A percentile compares a stretch with the other conserved stretches of the same genome.
Evolutionary conservation across 1,140 invertebrate species (phyloP).

Genomic region (Pissodes strobi): DNA sequence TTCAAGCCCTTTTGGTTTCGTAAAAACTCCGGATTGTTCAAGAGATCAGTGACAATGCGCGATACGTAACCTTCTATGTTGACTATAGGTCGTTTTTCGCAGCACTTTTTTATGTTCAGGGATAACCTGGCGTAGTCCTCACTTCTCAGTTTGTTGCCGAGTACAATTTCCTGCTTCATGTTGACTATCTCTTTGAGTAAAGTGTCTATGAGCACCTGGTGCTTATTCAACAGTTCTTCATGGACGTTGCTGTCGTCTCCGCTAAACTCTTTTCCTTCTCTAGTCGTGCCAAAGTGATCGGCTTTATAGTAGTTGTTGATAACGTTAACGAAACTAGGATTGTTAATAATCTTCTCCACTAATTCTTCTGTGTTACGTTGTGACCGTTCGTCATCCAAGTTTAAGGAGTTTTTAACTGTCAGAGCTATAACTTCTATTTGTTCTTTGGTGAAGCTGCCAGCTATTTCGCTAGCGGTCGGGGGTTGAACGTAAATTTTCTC

Average conservation of each 20-base stretch:
- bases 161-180: slow-evolving; percentile 54
- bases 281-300: neutral
- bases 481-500: slow-evolving; percentile 29
- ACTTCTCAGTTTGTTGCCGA: slow-evolving; percentile 2
- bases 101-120: slow-evolving; percentile 44
- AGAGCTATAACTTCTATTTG: slow-evolving; percentile 54
- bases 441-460: slow-evolving; percentile 46
- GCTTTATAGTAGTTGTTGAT: slow-evolving; percentile 37
- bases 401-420: slow-evolving; percentile 45
- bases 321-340: slow-evolving; percentile 42
- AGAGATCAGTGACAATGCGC: slow-evolving; percentile 42
- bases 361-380: slow-evolving; percentile 41
- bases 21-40: slow-evolving; percentile 47
- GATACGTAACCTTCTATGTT: slow-evolving; percentile 45
- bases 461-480: slow-evolving; percentile 30
- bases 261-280: neutral
- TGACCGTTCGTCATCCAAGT: slow-evolving; percentile 22
- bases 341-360: slow-evolving; percentile 54
- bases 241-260: neutral
- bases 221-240: slow-evolving; percentile 31
- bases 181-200: slow-evolving; percentile 56
- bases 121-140: slow-evolving; percentile 18
- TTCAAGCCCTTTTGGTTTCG: slow-evolving; percentile 52
- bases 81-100: slow-evolving; percentile 40
- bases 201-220: slow-evolving; percentile 51